Conservation (phyloP, 2,113 vertebrate genomes). For the Toxostoma redivivum region DNA sequence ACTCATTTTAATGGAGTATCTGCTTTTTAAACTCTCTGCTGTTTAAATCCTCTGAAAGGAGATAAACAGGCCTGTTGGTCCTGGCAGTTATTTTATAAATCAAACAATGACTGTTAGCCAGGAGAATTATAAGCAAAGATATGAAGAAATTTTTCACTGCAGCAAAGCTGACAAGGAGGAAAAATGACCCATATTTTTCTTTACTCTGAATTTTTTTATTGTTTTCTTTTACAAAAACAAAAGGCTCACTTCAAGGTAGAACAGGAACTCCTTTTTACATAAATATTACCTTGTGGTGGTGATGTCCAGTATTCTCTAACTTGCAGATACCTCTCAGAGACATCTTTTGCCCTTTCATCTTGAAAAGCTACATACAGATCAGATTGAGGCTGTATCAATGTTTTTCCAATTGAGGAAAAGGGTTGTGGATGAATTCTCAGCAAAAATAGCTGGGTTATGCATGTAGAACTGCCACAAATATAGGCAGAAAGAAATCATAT, state of each 20-base stretch:
- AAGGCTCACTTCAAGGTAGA: background rate
- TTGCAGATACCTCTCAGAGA: background rate
- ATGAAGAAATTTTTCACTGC: background rate
- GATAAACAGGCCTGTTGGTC: background rate
- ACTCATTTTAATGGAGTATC: background rate
- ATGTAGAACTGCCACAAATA: background rate
- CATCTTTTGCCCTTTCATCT: background rate
- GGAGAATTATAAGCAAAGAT: background rate
- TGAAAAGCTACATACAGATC: background rate
- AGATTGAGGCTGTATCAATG: background rate
- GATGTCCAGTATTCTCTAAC: background rate
- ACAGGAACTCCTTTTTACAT: background rate
- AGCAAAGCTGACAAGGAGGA: background rate
- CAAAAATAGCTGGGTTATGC: background rate
- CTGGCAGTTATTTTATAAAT: background rate
- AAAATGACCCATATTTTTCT: background rate
- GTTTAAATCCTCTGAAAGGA: background rate
- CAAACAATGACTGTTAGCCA: background rate
- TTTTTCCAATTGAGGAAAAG: background rate
- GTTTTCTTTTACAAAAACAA: background rate
- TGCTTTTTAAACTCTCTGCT: background rate
- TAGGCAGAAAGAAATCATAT: fast-evolving
- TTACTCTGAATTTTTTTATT: background rate
- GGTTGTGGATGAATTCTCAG: background rate
- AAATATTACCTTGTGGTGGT: background rate